These are phyloP conservation scores for Polypedilum vanderplanki DNA, from an alignment of 1,140 invertebrate genomes.

Conservation along the genomic window DNA sequence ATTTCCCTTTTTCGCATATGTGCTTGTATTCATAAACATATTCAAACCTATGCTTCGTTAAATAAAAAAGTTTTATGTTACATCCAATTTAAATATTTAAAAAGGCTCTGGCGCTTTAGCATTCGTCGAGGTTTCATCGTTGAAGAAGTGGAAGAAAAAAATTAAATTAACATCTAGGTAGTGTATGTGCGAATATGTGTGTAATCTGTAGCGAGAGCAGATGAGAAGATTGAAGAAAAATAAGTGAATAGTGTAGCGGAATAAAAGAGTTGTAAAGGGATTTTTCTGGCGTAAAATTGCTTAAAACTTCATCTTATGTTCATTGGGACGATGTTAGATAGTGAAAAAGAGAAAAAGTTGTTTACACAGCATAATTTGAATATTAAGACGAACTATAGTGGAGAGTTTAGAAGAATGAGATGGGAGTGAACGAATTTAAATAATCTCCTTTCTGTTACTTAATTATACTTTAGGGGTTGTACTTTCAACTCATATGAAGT, in stretches of 20 bases:
- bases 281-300: neutral
- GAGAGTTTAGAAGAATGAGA: neutral
- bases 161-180: slow-evolving; percentile 20
- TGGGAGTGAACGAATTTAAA: slow-evolving; percentile 20
- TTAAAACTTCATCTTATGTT: neutral
- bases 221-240: neutral
- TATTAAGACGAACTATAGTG: neutral
- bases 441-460: slow-evolving; percentile 20
- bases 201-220: neutral
- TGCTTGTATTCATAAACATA: slow-evolving; percentile 23
- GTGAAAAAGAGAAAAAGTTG: neutral
- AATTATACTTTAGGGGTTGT: neutral
- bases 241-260: neutral
- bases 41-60: slow-evolving; percentile 14
- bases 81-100: slow-evolving; percentile 25
- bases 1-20: neutral
- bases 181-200: neutral
- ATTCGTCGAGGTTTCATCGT: neutral
- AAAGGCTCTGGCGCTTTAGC: neutral
- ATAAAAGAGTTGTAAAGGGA: neutral
- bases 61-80: slow-evolving; percentile 22
- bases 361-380: neutral
- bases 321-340: too few relatives aligned
- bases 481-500: neutral
- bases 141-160: neutral